Base-by-base conservation (phyloP, 1,140 invertebrate genomes). In the Drosophila ercepeae region DNA sequence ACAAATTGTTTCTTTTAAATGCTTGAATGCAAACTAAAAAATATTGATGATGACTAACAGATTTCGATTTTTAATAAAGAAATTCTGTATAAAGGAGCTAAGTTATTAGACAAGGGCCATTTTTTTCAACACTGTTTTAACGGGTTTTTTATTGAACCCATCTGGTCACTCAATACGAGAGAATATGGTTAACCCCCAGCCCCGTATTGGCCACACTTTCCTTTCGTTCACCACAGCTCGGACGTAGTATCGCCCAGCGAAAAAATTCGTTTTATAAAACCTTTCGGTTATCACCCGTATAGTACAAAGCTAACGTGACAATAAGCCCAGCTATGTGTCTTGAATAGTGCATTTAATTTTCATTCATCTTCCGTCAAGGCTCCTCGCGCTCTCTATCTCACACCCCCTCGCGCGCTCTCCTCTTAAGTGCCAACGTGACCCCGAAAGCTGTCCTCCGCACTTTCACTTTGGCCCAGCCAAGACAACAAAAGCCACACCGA, bases 201-300 rank as follows among this genome's bases (percentile, higher is more conserved):
- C n/a, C n/a, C n/a, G n/a, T n/a, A 21, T 21, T 21, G 21, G 29
- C 29, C 29, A 32, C 29, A 36, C 3, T 36, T 36, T 48, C 44
- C n/a, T n/a, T n/a, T n/a, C n/a, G n/a, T n/a, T n/a, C n/a, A n/a
- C n/a, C 39, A 18, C 7, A 23, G 34, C 81, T 84, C 81, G 81
- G 81, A 76, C 82, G 81, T 86, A 86, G 81, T 86, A 86, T 67
- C 81, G 82, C 42, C 81, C 81, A 86, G 81, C 68, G 75, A 63
- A 59, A 52, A 71, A 70, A 55, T 18, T 41, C 19, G n/a, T 58
- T 9, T 16, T 7, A 42, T 18, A 16, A 18, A 42, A 16, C 14
- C 8, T 18, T 61, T 58, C 34, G 50, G 34, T 48, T 58, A 39
- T 3, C 29, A 34, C 27, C 55, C 49, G 29, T 16, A 7, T 64